Evolutionary conservation across 2,113 vertebrate species (phyloP).

Genomic region (Nesoenas mayeri): DNA sequence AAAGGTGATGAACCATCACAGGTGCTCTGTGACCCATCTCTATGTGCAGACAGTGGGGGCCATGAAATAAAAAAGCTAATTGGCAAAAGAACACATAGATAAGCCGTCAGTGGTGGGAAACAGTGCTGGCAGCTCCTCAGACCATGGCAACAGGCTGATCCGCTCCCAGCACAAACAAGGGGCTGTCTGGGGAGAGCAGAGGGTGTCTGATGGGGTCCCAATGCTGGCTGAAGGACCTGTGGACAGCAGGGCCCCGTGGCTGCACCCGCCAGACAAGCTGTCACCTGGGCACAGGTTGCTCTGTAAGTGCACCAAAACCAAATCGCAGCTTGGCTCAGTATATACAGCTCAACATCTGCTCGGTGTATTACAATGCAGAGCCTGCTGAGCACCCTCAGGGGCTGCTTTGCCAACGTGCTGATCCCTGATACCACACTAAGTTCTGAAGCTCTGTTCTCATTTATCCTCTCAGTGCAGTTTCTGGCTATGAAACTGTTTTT

Average conservation of each 20-base stretch:
- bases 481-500: neutral
- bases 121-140: neutral
- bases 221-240: neutral
- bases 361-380: neutral
- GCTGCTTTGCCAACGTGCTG: neutral
- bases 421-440: neutral
- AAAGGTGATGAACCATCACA: neutral
- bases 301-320: neutral
- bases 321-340: neutral
- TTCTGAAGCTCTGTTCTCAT: neutral
- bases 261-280: neutral
- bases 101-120: neutral
- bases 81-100: neutral
- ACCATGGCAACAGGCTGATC: neutral
- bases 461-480: neutral
- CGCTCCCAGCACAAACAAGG: accelerated
- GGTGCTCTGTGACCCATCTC: neutral
- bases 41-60: accelerated
- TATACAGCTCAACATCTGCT: neutral
- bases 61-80: neutral
- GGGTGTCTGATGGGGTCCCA: neutral
- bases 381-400: neutral
- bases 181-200: neutral
- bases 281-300: neutral
- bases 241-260: neutral